Base-by-base conservation (phyloP, 2,113 vertebrate species). In the Galbula dea region DNA sequence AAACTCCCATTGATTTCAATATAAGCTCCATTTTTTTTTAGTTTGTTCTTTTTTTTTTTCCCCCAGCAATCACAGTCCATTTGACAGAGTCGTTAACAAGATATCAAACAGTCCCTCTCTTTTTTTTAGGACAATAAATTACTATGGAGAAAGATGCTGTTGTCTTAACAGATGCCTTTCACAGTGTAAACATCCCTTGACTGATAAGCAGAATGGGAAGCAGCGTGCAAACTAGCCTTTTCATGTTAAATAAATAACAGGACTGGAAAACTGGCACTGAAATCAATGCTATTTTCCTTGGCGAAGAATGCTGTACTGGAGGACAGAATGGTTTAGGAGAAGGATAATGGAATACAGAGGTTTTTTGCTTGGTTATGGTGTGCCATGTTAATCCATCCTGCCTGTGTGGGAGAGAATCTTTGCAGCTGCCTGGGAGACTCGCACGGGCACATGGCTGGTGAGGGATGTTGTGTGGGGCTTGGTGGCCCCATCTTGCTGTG, bases 1-100 rank as follows among this genome's bases (percentile, higher is more conserved):
- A 89, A 88, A 90, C 49, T 96, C 85, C 76, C 94, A 96, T 88
- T 95, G 94, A 96, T 97, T 96, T 97, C 34, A 20, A 66, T 94
- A 87, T 95, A 94, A 89, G 81, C 87, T 95, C 83, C 21, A 46
- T 78, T 78, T 96, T 78, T 78, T 96, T 94, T 96, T 89, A 86
- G 90, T 90, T 96, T 81, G 65, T 29, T 41, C 10, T 54, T 54
- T 54, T 41, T 63, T 85, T 92, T 94, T 54, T 63, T 80, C 73
- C 79, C 83, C 57, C 36, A 57, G 49, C 30, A 55, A 72, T 89
- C 92, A 66, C 59, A 86, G 63, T 76, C 77, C 86, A 88, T 95
- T 96, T 97, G 93, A 89, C 93, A 97, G 89, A 48, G 86, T 97
- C 71, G 27, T 96, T 97, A 97, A 83, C 86, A 92, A 93, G 54